phyloP scores from a whole-genome alignment of 1,140 invertebrate species.

The Laupala kohalensis region DNA sequence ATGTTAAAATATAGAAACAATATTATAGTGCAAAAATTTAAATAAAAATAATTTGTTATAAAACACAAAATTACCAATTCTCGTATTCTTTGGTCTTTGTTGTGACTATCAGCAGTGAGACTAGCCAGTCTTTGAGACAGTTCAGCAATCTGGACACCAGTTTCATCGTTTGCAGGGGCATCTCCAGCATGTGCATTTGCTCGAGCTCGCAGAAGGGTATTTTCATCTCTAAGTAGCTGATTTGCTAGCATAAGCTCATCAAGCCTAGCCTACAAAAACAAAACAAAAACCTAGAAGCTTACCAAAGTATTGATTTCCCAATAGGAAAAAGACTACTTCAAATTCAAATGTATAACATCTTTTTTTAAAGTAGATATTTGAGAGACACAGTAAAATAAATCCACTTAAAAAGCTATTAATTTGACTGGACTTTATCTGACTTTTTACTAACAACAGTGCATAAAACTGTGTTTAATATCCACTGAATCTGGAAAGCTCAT shows the following conservation, averaged over 20 bases:
- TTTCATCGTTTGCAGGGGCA: neutral
- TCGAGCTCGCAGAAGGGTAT: constrained; percentile 71
- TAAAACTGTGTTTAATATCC: no score
- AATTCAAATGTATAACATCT: no score
- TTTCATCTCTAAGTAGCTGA: constrained; percentile 73
- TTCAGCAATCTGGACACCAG: neutral
- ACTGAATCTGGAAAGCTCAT: no score
- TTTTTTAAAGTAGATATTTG: no score
- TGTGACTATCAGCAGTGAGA: neutral
- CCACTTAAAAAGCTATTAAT: no score
- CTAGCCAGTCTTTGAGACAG: neutral
- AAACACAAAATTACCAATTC: neutral
- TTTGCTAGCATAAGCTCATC: constrained; percentile 56
- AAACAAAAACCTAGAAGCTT: no score
- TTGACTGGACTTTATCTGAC: no score
- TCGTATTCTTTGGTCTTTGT: neutral
- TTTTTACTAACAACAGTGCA: no score
- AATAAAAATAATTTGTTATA: neutral
- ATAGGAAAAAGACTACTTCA: no score
- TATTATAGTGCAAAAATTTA: neutral
- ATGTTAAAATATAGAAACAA: neutral
- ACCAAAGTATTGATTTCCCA: no score
- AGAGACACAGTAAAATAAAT: no score
- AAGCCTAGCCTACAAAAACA: constrained; percentile 48
- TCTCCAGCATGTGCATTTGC: constrained; percentile 18